Evolutionary conservation across 2,113 vertebrate genomes (phyloP), one percentile per base, ranked within the genome.

Genomic region (Anolis carolinensis): DNA sequence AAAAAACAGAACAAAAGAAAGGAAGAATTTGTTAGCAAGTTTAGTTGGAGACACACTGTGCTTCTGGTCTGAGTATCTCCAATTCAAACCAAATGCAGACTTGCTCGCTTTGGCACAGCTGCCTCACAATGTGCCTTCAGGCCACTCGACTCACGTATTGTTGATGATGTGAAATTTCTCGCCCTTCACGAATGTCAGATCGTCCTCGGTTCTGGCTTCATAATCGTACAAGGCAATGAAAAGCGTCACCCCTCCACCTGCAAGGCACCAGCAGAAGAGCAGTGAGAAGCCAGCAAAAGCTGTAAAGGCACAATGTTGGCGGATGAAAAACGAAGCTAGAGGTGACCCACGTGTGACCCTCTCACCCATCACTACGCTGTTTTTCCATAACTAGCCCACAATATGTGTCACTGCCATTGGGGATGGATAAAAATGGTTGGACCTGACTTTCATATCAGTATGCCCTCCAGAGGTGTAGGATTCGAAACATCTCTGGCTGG

Each of bases 121-220:
- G 7, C 25, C 5, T 50, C 25, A 11, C 9, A 8, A 5, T 9
- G 7, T 68, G 30, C 63, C 14, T 30, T n/a, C 1, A 14, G 20
- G 36, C 32, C 39, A 14, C 2, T 30, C 5, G n/a, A 44, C 39
- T 96, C 92, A 99, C 98, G 95, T 97, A 89, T 98, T 99, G 94
- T 99, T 99, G 95, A 99, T 97, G 89, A 99, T 98, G 91, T 99
- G 98, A 90, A 99, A 98, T 94, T 98, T 99, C 90, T 99, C 98
- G 83, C 98, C 98, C 93, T 99, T 99, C 92, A 93, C 94, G 94
- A 99, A 99, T 3, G 95, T 97, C 36, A 99, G 94, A 91, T 99
- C 98, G 36, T 99, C 98, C 89, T 98, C 97, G 0, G 98, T 99
- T 76, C 98, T 96, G 86, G 98, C 98, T 62, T 98, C 98, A 0